These are phyloP conservation scores for Hofmannophila pseudospretella DNA, from an alignment of 2,888 invertebrate genomes.

Conservation along the genomic window DNA sequence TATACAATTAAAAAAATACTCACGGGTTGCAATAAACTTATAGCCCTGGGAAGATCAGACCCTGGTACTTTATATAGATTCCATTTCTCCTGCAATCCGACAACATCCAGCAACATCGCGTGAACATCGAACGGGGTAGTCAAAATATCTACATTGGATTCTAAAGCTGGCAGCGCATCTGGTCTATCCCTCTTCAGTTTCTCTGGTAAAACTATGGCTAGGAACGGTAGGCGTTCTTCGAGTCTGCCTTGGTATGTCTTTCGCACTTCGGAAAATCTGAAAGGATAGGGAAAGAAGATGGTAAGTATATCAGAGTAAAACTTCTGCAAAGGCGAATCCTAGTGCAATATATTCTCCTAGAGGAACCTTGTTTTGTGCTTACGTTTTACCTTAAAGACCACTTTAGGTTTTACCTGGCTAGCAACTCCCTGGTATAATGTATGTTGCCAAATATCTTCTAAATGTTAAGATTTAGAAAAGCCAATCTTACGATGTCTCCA, in stretches of 20 bases:
- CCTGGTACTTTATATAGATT: conserved; percentile 1
- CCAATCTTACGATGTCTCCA: too few relatives aligned
- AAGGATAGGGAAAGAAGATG: too few relatives aligned
- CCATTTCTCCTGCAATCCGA: neutral
- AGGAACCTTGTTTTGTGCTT: too few relatives aligned
- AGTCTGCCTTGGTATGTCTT: conserved; percentile 23
- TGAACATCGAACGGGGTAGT: conserved; percentile 85
- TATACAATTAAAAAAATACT: too few relatives aligned
- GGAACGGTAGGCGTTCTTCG: conserved; percentile 26
- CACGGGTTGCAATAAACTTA: conserved; percentile 5
- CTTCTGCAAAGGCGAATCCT: too few relatives aligned
- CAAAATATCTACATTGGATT: conserved; percentile 81
- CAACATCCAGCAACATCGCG: conserved; percentile 1
- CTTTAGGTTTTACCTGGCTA: too few relatives aligned
- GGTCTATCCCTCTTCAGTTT: conserved; percentile 81
- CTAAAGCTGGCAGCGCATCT: conserved; percentile 77
- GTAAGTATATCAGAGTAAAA: too few relatives aligned
- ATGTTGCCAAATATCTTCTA: too few relatives aligned
- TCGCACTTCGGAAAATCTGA: conserved; percentile 9
- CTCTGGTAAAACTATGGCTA: conserved; percentile 84
- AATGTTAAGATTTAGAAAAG: too few relatives aligned
- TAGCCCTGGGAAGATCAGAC: conserved; percentile 1
- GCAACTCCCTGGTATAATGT: too few relatives aligned
- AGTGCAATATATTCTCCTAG: too few relatives aligned
- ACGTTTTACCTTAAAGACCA: too few relatives aligned